Conservation (phyloP, 2,797 vertebrate species). For the Bradypodion ventrale region DNA sequence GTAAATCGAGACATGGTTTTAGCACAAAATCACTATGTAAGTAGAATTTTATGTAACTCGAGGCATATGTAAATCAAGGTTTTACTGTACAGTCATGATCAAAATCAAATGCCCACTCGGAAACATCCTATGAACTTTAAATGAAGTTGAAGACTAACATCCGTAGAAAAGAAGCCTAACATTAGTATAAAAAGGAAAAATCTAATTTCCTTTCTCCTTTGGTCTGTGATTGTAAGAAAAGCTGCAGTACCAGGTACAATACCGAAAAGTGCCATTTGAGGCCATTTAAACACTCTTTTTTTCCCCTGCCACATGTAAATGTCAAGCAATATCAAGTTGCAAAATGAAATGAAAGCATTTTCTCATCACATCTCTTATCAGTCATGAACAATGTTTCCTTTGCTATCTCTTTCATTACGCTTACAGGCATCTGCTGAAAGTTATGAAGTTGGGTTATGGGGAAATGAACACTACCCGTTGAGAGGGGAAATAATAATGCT, state of each 20-base stretch:
- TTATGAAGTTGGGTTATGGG: slow-evolving; percentile 52
- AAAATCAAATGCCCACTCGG: background rate
- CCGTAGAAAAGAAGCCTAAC: background rate
- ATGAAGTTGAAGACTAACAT: background rate
- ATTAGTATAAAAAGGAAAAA: background rate
- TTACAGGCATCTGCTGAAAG: slow-evolving; percentile 66
- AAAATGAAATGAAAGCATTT: slow-evolving; percentile 54
- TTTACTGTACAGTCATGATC: background rate
- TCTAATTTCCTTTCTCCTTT: background rate
- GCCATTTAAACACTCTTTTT: background rate
- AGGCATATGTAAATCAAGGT: too few relatives aligned
- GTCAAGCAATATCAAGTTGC: slow-evolving; percentile 61
- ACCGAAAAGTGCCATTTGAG: background rate
- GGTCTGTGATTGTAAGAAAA: background rate
- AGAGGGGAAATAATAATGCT: slow-evolving; percentile 60
- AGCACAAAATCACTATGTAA: too few relatives aligned
- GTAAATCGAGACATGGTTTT: too few relatives aligned
- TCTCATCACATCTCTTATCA: slow-evolving; percentile 55
- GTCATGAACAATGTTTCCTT: slow-evolving; percentile 52
- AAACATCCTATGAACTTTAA: background rate
- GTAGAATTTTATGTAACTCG: too few relatives aligned
- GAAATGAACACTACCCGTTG: slow-evolving; percentile 54
- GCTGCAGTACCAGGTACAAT: background rate
- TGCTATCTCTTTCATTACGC: slow-evolving; percentile 71
- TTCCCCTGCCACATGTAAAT: slow-evolving; percentile 11